These are phyloP conservation scores for Ophion ventricosus DNA, from an alignment of 2,888 invertebrate species.

Conservation along the genomic window DNA sequence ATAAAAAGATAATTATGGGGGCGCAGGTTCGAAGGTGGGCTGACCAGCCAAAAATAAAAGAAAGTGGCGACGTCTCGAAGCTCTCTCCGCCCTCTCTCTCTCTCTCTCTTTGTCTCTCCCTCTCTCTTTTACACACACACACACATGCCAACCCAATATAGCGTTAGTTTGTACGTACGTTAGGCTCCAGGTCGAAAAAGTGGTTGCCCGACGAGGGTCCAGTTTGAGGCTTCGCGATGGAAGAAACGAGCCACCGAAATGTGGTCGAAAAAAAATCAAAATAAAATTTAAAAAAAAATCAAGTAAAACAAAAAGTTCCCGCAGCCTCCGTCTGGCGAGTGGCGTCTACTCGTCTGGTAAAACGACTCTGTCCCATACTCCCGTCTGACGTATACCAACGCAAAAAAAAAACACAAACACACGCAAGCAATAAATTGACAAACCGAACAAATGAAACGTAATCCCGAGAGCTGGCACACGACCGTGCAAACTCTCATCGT, in stretches of 20 bases:
- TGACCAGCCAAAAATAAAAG: slow-evolving; percentile 51
- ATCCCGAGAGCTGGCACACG: slow-evolving; percentile 36
- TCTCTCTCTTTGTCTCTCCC: too few relatives aligned
- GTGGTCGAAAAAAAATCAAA: slow-evolving; percentile 15
- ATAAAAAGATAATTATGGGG: slow-evolving; percentile 53
- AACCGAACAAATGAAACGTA: slow-evolving; percentile 52
- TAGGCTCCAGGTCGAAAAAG: slow-evolving; percentile 19
- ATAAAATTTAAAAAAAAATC: slow-evolving; percentile 38
- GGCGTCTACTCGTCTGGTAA: slow-evolving; percentile 73
- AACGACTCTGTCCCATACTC: slow-evolving; percentile 1
- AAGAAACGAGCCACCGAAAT: slow-evolving; percentile 32
- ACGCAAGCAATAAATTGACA: slow-evolving; percentile 60
- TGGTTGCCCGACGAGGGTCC: slow-evolving; percentile 19
- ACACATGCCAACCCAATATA: not conserved
- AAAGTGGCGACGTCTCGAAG: slow-evolving; percentile 49
- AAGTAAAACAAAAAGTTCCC: slow-evolving; percentile 30
- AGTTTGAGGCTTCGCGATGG: slow-evolving; percentile 17
- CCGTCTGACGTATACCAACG: not conserved
- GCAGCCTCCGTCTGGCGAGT: slow-evolving; percentile 70
- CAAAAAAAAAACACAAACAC: not conserved
- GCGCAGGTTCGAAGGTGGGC: slow-evolving; percentile 33
- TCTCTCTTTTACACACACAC: not conserved
- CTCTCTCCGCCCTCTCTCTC: not conserved
- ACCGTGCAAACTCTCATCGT: slow-evolving; percentile 8
- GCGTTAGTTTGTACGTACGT: slow-evolving; percentile 14